These are phyloP conservation scores for Drosophila monieri DNA, from an alignment of 2,888 invertebrate species.

Conservation along the genomic window DNA sequence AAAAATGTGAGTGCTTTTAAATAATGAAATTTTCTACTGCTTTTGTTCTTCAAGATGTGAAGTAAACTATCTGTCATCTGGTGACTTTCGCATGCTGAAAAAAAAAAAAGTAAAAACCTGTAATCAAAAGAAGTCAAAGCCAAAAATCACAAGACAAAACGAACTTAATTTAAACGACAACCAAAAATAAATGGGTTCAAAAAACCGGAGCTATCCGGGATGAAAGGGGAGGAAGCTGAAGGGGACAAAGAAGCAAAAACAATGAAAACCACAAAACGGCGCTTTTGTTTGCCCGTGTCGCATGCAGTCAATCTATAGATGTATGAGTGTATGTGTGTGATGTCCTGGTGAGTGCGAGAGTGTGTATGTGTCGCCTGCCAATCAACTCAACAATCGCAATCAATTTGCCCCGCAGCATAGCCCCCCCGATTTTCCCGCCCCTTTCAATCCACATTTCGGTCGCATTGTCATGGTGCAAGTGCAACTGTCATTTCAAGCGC, in stretches of 20 bases:
- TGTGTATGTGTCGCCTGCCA: conserved; percentile 73
- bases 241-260: conserved; percentile 41
- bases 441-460: conserved; percentile 30
- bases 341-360: conserved; percentile 9
- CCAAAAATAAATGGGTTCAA: conserved; percentile 43
- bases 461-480: conserved; percentile 62
- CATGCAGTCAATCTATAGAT: conserved; percentile 51
- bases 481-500: conserved; percentile 61
- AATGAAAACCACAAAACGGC: conserved; percentile 69
- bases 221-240: neutral
- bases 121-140: conserved; percentile 4
- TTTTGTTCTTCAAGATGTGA: conserved; percentile 5
- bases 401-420: conserved; percentile 67
- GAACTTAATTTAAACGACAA: conserved; percentile 60
- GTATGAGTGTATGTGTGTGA: conserved; percentile 1
- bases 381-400: conserved; percentile 81
- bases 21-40: too few relatives aligned
- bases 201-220: conserved; percentile 27
- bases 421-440: conserved; percentile 7
- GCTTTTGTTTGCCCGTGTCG: conserved; percentile 67
- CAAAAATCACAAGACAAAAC: conserved; percentile 37
- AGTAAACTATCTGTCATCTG: conserved; percentile 46
- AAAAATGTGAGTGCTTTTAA: too few relatives aligned
- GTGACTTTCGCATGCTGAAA: conserved; percentile 35
- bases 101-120: neutral